A percentile compares a stretch with the other conserved stretches of the same genome.
These are phyloP conservation scores for Anguilla anguilla DNA, from an alignment of 2,797 vertebrate genomes.

Conservation along the genomic window DNA sequence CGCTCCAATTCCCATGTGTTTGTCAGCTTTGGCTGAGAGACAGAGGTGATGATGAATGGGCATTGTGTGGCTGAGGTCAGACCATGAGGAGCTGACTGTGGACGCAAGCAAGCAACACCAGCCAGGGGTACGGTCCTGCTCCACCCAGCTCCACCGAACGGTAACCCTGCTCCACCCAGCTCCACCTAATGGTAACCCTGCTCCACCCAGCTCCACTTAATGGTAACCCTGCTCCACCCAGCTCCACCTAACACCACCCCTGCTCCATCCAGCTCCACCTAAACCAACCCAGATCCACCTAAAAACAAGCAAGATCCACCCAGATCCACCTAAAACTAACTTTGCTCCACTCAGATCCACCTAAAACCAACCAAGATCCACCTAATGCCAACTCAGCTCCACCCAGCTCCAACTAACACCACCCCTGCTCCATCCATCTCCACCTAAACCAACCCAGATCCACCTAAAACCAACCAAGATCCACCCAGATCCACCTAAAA, in stretches of 20 bases:
- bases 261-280: not conserved
- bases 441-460: not conserved
- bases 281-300: not conserved
- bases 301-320: not conserved
- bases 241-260: not conserved
- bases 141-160: not conserved
- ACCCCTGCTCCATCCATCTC: not conserved
- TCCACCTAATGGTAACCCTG: not conserved
- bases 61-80: not conserved
- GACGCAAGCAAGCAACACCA: not conserved
- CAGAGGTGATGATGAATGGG: not conserved
- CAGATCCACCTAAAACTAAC: not conserved
- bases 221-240: too few species aligned
- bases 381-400: too few species aligned
- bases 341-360: not conserved
- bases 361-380: not conserved
- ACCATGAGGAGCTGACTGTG: not conserved
- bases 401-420: not conserved
- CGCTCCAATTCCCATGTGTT: not conserved
- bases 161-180: not conserved
- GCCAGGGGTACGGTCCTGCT: not conserved
- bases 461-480: not conserved
- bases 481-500: not conserved
- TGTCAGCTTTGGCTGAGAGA: not conserved
- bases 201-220: not conserved